Evolutionary conservation across 2,113 vertebrate species (phyloP), one percentile per base, ranked within the genome.

Genomic region (Cephalopholis sonnerati): DNA sequence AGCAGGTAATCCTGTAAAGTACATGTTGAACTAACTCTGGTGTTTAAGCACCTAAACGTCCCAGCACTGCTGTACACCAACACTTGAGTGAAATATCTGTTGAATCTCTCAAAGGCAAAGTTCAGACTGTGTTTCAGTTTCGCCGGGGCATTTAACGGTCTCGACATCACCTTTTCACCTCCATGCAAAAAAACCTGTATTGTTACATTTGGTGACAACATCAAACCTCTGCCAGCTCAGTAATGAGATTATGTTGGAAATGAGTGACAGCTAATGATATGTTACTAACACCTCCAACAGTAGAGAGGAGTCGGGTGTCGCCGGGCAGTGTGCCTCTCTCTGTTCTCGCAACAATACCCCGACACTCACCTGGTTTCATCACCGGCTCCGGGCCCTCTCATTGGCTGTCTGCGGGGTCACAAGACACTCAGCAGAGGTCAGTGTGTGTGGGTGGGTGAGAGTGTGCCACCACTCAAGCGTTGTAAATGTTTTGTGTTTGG

Each of bases 301-400:
- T 0, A 1, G 3, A 44, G 51, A 11, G 64, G 77, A 32, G 72
- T 91, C 73, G 1, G 72, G 77, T 82, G 75, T 89, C 73, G 12
- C 12, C 7, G 32, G 82, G 75, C 78, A 22, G 71, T 44, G 0
- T 10, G 81, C 86, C 75, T n/a, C 77, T 83, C 66, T 81, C 79
- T n/a, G 48, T 25, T 74, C 79, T 22, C n/a, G 2, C 17, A 63
- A 76, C 79, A 83, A 55, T 57, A 25, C 74, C 16, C 67, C 20
- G 12, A 16, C 64, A 41, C 63, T 53, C 54, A 75, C 74, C 79
- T 74, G 63, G 17, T 76, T 74, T 86, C 77, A 70, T 85, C 80
- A 77, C 22, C 13, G 0, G 4, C 53, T n/a, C 0, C 36, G n/a
- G 0, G 72, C 41, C 25, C 15, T 59, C 64, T 5, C 10, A 86